These are phyloP conservation scores for Hepsetus odoe DNA, from an alignment of 2,113 vertebrate species.

Conservation along the genomic window DNA sequence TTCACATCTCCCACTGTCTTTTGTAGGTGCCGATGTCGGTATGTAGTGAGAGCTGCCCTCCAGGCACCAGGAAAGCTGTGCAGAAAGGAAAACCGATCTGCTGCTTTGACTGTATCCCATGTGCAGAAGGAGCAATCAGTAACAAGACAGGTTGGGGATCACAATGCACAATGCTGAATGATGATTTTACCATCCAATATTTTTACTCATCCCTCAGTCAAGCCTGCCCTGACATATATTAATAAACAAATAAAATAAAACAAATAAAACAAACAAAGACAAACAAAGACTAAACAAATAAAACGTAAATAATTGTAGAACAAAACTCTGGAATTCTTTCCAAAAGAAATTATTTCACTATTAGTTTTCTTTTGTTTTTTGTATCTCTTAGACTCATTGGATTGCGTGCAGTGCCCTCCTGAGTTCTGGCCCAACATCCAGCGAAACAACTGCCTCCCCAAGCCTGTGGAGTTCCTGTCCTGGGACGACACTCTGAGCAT, in stretches of 20 bases:
- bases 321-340: too few relatives aligned
- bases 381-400: constrained; percentile 61
- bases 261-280: neutral
- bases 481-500: constrained; percentile 65
- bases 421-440: constrained; percentile 68
- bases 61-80: constrained; percentile 66
- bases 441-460: constrained; percentile 60
- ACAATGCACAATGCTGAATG: neutral
- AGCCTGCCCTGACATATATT: constrained; percentile 16
- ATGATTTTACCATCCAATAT: neutral
- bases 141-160: constrained; percentile 67
- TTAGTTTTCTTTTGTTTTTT: constrained; percentile 60
- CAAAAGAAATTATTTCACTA: too few relatives aligned
- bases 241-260: neutral
- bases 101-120: constrained; percentile 69
- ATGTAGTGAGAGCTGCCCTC: constrained; percentile 65
- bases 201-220: neutral
- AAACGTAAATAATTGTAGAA: too few relatives aligned
- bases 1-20: too few relatives aligned
- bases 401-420: constrained; percentile 61
- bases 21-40: constrained; percentile 66
- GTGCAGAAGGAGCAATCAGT: constrained; percentile 74
- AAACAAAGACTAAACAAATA: too few relatives aligned
- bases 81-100: constrained; percentile 70
- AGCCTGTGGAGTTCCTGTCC: too few relatives aligned